Evolutionary conservation across 1,140 invertebrate genomes (phyloP), one percentile per base, ranked within the genome.

Genomic region (Drosophila pachea): DNA sequence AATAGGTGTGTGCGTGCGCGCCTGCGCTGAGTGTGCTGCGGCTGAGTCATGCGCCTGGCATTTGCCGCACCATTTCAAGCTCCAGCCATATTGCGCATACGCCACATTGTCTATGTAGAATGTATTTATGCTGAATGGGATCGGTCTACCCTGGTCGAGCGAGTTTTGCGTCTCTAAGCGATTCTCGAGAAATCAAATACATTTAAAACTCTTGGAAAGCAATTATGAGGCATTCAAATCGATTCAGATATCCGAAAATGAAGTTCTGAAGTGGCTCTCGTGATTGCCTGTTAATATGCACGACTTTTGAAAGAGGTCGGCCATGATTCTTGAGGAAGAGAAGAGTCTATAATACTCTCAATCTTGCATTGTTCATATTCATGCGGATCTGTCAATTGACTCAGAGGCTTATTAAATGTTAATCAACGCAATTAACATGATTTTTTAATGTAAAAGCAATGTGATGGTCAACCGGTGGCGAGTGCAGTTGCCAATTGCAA

Each of bases 401-500:
- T 35, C 22, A 14, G 14, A 31, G 16, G 11, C 52, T 53, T 54
- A 65, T 76, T 72, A 64, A 74, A 74, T 67, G 45, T 55, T 62
- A 77, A 81, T 86, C 81, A 64, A 60, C 35, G 16, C 58, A 66
- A 84, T 86, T 81, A 69, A 62, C 66, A 74, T 86, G 69, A 86
- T 84, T 84, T 86, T 76, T 76, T 79, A 86, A 86, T 76, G 74
- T 59, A 71, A 76, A 76, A 71, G 68, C 73, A 75, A 65, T 86
- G 74, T 73, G 81, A 86, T 81, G 81, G 81, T 68, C 81, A 86
- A 86, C 82, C 74, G 71, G 82, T 84, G 73, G 78, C 73, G 22
- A 22, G 22, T 22, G 22, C 22, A 22, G 22, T 22, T 22, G 22
- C 22, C 22, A 82, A 71, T 71, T 14, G 40, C 40, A 43, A 43